Evolutionary conservation across 2,797 vertebrate genomes (phyloP), one percentile per base, ranked within the genome.

Genomic region (Perodicticus potto): DNA sequence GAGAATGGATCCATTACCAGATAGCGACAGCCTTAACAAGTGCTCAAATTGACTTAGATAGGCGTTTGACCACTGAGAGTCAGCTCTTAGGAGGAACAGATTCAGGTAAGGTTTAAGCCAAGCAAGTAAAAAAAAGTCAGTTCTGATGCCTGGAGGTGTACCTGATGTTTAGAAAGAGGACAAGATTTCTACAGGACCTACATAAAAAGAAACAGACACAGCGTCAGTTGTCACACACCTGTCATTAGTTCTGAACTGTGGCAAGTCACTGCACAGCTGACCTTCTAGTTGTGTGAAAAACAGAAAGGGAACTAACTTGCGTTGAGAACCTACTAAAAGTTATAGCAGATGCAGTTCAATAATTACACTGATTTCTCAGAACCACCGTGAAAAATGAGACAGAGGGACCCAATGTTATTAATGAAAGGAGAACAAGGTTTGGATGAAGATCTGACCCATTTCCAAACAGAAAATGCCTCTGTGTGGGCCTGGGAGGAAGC

Each of bases 51-150:
- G 55, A 89, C 40, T 23, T 43, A 53, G 61, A 55, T 34, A 57
- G 17, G 45, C 45, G 9, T 93, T 83, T 83, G 85, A 86, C 86
- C 86, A 76, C 89, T 43, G 49, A 59, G 27, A 73, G 11, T 77
- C 32, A 37, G 32, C 70, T 83, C 40, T 90, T 53, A 87, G 7
- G 7, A 32, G 69, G 4, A 81, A 57, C 4, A 11, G 87, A 81
- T 94, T 86, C 63, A 95, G 32, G 43, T 29, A 86, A 61, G 1
- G 29, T 85, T 76, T 65, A 93, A 63, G 34, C 7, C 70, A 95
- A 45, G 53, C 40, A 80, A 95, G 77, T 11, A 67, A 93, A 95
- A 70, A 27, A 34, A 70, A 83, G 78, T 86, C 67, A 86, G 17
- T 77, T 87, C 27, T 90, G 34, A 77, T 29, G 1, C n/a, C 11